These are phyloP conservation scores for Heloderma charlesbogerti DNA, from an alignment of 2,113 vertebrate species.

Conservation along the genomic window DNA sequence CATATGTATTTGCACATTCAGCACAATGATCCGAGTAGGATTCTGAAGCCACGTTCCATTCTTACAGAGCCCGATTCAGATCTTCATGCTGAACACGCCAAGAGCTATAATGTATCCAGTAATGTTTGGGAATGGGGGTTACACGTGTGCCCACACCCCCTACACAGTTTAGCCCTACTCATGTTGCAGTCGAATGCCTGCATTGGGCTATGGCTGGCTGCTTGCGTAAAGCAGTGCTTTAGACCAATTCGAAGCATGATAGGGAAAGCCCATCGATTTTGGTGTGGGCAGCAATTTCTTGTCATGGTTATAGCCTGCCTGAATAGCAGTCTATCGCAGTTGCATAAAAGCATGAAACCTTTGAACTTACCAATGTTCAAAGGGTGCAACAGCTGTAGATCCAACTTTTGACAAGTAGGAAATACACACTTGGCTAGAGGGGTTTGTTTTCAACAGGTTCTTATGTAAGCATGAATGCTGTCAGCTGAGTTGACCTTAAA, in stretches of 20 bases:
- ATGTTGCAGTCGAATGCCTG: too few species aligned
- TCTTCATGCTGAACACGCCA: too few species aligned
- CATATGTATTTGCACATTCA: too few species aligned
- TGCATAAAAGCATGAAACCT: constrained; percentile 1
- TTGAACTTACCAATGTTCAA: constrained; percentile 38
- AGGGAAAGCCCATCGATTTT: not conserved
- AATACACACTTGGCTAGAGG: constrained; percentile 26
- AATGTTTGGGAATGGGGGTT: too few species aligned
- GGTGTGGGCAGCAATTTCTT: not conserved
- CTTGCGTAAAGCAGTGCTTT: not conserved
- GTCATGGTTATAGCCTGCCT: not conserved
- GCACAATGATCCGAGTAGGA: too few species aligned
- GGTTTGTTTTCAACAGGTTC: constrained; percentile 19
- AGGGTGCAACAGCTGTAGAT: constrained; percentile 20
- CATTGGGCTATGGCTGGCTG: not conserved
- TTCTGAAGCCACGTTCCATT: too few species aligned
- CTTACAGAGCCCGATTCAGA: too few species aligned
- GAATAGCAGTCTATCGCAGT: not conserved
- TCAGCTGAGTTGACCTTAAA: constrained; percentile 56
- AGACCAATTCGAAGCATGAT: not conserved
- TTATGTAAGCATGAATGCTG: constrained; percentile 38
- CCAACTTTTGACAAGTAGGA: constrained; percentile 47
- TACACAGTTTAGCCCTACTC: too few species aligned
- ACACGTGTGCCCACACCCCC: too few species aligned
- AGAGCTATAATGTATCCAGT: too few species aligned